A percentile compares a stretch with the other conserved stretches of the same genome.
Evolutionary conservation across 2,797 vertebrate genomes (phyloP).

Genomic region (Acrossocheilus wenchowensis): DNA sequence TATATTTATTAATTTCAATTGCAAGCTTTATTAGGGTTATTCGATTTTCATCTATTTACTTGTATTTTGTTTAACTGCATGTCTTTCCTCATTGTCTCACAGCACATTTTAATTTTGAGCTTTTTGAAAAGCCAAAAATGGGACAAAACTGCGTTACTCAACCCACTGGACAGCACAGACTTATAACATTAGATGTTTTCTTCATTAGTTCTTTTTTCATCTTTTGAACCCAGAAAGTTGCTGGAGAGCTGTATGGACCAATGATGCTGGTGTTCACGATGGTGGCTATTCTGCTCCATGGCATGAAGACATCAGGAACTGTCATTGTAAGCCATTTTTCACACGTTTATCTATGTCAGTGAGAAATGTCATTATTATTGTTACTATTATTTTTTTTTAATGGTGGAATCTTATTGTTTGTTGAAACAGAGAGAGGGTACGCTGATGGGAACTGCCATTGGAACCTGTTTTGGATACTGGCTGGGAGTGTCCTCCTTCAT

Average conservation of each 20-base stretch:
- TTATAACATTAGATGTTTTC: neutral
- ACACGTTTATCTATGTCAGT: neutral
- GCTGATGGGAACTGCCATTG: constrained; percentile 97
- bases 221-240: constrained; percentile 84
- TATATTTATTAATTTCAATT: neutral
- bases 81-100: neutral
- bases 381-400: no score
- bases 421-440: constrained; percentile 91
- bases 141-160: neutral
- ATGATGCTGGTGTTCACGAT: constrained; percentile 97
- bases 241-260: constrained; percentile 94
- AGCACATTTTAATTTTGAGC: neutral
- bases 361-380: neutral
- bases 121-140: neutral
- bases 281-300: constrained; percentile 95
- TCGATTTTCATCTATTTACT: neutral
- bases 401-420: neutral
- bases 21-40: neutral
- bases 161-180: neutral
- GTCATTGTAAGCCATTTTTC: constrained; percentile 85
- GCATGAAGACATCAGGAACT: constrained; percentile 97
- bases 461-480: constrained; percentile 98
- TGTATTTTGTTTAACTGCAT: neutral
- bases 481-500: constrained; percentile 93
- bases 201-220: neutral